Conservation (phyloP, 2,797 vertebrate species). For the Macropodus opercularis region DNA sequence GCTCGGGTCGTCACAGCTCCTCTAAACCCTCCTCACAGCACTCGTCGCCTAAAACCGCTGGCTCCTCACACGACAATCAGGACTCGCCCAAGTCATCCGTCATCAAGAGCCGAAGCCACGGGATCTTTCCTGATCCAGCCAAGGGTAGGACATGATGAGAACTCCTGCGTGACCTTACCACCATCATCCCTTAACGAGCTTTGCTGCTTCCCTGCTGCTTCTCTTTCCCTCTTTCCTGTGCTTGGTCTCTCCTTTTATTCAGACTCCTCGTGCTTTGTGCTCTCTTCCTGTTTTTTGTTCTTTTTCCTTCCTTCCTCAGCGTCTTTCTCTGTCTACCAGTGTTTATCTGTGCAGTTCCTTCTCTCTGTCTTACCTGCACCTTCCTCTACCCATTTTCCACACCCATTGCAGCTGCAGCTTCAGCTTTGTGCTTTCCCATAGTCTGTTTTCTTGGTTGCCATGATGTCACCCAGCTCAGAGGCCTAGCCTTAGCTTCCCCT, state of each 20-base stretch:
- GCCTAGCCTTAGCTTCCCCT: constrained; percentile 64
- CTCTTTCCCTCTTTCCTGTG: constrained; percentile 27
- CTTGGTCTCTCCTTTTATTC: constrained; percentile 22
- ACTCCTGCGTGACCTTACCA: constrained; percentile 39
- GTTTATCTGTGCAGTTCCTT: constrained; percentile 26
- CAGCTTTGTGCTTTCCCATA: constrained; percentile 74
- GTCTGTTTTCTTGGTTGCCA: constrained; percentile 72
- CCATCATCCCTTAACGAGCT: constrained; percentile 27
- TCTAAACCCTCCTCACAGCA: constrained; percentile 88
- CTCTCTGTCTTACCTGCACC: constrained; percentile 23
- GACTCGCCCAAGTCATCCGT: constrained; percentile 94
- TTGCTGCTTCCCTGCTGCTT: constrained; percentile 18
- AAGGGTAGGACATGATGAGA: constrained; percentile 88
- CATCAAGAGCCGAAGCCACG: constrained; percentile 97
- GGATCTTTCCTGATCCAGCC: constrained; percentile 96
- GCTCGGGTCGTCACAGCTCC: constrained; percentile 87
- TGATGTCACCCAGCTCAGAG: constrained; percentile 66
- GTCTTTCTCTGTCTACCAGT: constrained; percentile 35
- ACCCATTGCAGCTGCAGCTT: constrained; percentile 74
- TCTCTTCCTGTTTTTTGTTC: constrained; percentile 31
- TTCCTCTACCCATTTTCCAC: constrained; percentile 46
- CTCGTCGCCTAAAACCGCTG: constrained; percentile 90
- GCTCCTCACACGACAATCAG: constrained; percentile 80
- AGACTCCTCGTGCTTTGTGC: constrained; percentile 6
- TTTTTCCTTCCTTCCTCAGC: constrained; percentile 18